phyloP scores from a whole-genome alignment of 1,140 invertebrate species.

The Drosophila triauraria region DNA sequence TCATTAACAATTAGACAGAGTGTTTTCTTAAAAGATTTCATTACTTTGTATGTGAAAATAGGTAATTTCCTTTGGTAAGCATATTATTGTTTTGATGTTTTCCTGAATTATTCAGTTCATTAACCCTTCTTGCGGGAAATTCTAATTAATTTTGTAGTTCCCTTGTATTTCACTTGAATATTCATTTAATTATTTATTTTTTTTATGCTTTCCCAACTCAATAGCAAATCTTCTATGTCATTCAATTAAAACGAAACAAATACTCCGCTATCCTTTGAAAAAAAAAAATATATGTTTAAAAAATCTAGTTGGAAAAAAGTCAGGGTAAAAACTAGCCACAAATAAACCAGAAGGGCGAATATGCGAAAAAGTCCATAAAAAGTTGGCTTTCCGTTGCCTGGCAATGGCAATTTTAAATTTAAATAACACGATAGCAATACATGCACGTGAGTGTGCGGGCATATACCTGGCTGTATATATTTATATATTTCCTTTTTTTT shows the following conservation, averaged over 20 bases:
- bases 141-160: conserved; percentile 11
- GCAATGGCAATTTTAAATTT: conserved; percentile 68
- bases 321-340: conserved; percentile 45
- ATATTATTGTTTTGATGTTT: neutral
- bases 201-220: neutral
- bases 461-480: conserved; percentile 1
- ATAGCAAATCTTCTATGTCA: conserved; percentile 15
- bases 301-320: conserved; percentile 6
- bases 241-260: conserved; percentile 46
- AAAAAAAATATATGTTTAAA: conserved; percentile 55
- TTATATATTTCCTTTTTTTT: neutral
- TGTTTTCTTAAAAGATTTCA: neutral
- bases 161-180: neutral
- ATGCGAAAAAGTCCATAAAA: conserved; percentile 56
- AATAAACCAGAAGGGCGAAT: conserved; percentile 43
- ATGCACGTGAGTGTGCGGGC: conserved; percentile 19
- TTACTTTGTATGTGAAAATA: too few species aligned
- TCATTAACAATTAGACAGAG: neutral
- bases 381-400: conserved; percentile 69
- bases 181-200: conserved; percentile 6
- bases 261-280: neutral
- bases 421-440: conserved; percentile 56
- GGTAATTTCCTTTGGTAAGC: neutral
- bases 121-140: neutral
- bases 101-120: neutral